Evolutionary conservation across 1,140 invertebrate genomes (phyloP), one percentile per base, ranked within the genome.

Genomic region (Heliconius congener): DNA sequence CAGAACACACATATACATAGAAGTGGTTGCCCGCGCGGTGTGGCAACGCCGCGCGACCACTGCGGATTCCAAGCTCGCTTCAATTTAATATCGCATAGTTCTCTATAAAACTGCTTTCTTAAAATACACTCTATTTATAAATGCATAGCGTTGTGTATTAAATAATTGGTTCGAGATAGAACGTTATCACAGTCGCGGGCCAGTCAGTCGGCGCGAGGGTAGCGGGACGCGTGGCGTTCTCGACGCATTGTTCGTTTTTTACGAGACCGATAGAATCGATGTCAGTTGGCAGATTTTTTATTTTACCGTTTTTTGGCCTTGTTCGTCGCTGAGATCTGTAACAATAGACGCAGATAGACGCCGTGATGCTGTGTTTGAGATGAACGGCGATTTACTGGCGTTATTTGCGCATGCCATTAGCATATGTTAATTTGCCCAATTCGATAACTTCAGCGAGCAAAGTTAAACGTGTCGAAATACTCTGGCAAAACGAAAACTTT

Each of bases 211-310:
- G 77, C 73, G 81, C 66, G 89, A 93, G 93, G 93, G 91, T 94
- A 90, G 91, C 93, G 93, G 90, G 92, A 93, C 90, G 91, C 84
- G 86, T 90, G 85, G 85, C 82, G 86, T 85, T 87, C 84, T 86
- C 84, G 87, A 86, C 87, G 87, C 88, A 91, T 93, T 93, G 88
- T 91, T 92, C 89, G 88, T 93, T 93, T 94, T 94, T 93, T 93
- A 90, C 80, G 83, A 84, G 87, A 80, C 86, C 86, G 88, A 90
- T 92, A 93, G 91, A 94, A 94, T 93, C 88, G 92, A 94, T 94
- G 93, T 92, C 93, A 94, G 93, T 93, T 94, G 91, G 93, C 91
- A 92, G 91, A 93, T 93, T 93, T 93, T 94, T 94, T 94, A 90
- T 90, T 91, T 90, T 93, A 93, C 91, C 92, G 91, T 93, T 94